A percentile compares a stretch with the other conserved stretches of the same genome.
phyloP scores from a whole-genome alignment of 2,888 invertebrate genomes.

The Habrosyne pyritoides region DNA sequence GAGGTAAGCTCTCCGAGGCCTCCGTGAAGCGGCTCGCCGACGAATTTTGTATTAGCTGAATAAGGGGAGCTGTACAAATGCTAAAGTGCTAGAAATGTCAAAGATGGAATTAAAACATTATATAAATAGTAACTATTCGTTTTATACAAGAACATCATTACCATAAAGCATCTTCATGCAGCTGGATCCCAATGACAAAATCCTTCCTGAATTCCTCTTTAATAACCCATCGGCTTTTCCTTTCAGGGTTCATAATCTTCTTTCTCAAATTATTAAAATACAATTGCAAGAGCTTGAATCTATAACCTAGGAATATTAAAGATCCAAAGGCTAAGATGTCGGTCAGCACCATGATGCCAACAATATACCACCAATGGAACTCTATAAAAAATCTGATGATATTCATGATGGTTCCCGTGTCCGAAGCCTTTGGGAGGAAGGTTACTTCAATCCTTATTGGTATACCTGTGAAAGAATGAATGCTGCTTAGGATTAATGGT shows the following conservation, averaged over 20 bases:
- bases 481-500: too few species aligned
- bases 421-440: conserved; percentile 40
- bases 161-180: conserved; percentile 61
- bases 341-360: conserved; percentile 47
- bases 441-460: conserved; percentile 56
- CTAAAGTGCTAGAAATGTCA: too few species aligned
- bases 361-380: conserved; percentile 57
- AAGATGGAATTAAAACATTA: too few species aligned
- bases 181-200: conserved; percentile 51
- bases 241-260: conserved; percentile 27
- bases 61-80: too few species aligned
- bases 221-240: conserved; percentile 23
- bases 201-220: conserved; percentile 41
- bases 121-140: background rate
- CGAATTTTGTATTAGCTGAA: too few species aligned
- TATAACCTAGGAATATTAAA: conserved; percentile 47
- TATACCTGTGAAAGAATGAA: conserved; percentile 38
- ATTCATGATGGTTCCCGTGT: conserved; percentile 40
- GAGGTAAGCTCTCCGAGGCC: too few species aligned
- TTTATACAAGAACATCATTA: conserved; percentile 25
- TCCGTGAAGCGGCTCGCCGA: too few species aligned
- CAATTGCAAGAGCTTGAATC: conserved; percentile 48
- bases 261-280: conserved; percentile 45
- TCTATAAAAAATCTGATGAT: conserved; percentile 47
- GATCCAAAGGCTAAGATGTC: conserved; percentile 51